phyloP scores from a whole-genome alignment of 2,113 vertebrate species.

The Aphyosemion australe region DNA sequence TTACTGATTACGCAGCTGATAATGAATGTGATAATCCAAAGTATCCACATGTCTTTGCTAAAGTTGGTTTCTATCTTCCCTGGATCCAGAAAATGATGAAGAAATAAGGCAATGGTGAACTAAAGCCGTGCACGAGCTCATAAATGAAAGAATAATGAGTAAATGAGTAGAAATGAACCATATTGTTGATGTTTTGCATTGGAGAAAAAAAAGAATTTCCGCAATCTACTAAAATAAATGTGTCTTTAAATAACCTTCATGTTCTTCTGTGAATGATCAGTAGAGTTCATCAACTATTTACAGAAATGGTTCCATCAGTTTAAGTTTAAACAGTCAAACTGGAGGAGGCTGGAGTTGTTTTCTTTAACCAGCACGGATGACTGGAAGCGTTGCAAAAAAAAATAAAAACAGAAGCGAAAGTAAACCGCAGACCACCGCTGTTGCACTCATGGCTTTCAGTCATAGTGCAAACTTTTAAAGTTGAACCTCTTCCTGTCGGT shows the following conservation, averaged over 20 bases:
- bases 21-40: slow-evolving; percentile 14
- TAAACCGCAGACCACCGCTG: slow-evolving; percentile 19
- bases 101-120: slow-evolving; percentile 1
- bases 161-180: neutral
- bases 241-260: neutral
- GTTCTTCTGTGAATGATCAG: neutral
- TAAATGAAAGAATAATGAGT: neutral
- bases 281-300: neutral
- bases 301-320: neutral
- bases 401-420: neutral
- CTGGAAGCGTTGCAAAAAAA: neutral
- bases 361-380: too few species aligned
- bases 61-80: slow-evolving; percentile 47
- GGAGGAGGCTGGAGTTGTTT: neutral
- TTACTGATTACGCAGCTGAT: neutral
- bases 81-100: slow-evolving; percentile 62
- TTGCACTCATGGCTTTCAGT: slow-evolving; percentile 66
- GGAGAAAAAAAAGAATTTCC: neutral
- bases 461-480: slow-evolving; percentile 91
- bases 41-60: slow-evolving; percentile 62
- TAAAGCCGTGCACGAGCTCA: neutral
- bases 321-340: neutral
- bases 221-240: neutral
- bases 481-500: slow-evolving; percentile 91
- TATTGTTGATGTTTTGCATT: neutral